These are phyloP conservation scores for Ophion ellenae DNA, from an alignment of 2,888 invertebrate species.

Conservation along the genomic window DNA sequence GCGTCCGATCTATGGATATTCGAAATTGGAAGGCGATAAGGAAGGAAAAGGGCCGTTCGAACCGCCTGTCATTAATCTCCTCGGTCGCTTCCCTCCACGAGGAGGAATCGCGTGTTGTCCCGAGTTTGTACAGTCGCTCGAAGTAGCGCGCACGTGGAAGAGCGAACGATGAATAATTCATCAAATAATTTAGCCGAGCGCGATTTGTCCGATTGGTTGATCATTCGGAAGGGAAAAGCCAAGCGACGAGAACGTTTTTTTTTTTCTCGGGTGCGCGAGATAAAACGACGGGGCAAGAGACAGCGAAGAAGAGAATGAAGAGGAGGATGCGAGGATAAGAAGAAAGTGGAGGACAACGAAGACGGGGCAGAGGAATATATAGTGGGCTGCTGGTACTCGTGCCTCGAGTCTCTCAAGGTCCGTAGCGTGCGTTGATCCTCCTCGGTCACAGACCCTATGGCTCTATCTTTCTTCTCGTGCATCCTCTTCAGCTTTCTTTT, in stretches of 20 bases:
- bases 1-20: background rate
- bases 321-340: conserved; percentile 52
- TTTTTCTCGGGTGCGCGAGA: background rate
- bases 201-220: conserved; percentile 8
- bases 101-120: conserved; percentile 29
- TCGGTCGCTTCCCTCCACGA: conserved; percentile 55
- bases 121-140: conserved; percentile 5
- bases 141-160: conserved; percentile 26
- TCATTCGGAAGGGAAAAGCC: conserved; percentile 9
- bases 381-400: conserved; percentile 54
- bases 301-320: conserved; percentile 32
- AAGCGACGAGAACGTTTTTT: conserved; percentile 1
- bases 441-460: conserved; percentile 82
- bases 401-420: conserved; percentile 81
- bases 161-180: conserved; percentile 38
- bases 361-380: conserved; percentile 41
- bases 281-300: conserved; percentile 30
- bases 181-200: conserved; percentile 32
- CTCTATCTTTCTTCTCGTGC: conserved; percentile 66
- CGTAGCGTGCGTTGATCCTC: conserved; percentile 82
- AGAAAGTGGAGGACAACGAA: conserved; percentile 60
- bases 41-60: conserved; percentile 30
- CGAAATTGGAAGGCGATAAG: conserved; percentile 19
- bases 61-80: conserved; percentile 61
- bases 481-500: conserved; percentile 60